A percentile compares a stretch with the other conserved stretches of the same genome.
phyloP scores from a whole-genome alignment of 1,140 invertebrate species.

The Drosophila tsacasi region DNA sequence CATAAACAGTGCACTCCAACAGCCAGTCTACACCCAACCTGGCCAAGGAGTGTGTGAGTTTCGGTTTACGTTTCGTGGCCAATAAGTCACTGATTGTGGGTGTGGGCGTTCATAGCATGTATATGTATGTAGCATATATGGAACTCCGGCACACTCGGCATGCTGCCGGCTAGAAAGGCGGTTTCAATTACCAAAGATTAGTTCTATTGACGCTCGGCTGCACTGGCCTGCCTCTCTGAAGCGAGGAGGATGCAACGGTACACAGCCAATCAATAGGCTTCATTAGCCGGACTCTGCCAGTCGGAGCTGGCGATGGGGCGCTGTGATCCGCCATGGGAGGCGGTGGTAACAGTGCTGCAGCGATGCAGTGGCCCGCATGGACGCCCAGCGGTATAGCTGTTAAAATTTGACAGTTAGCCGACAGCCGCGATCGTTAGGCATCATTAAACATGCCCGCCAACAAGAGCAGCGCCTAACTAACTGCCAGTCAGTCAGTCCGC shows the following conservation, averaged over 20 bases:
- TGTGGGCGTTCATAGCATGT: conserved; percentile 7
- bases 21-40: conserved; percentile 2
- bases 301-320: background rate
- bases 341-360: conserved; percentile 15
- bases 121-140: conserved; percentile 2
- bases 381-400: conserved; percentile 58
- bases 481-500: conserved; percentile 15
- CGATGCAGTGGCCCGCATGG: conserved; percentile 42
- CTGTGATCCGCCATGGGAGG: conserved; percentile 40
- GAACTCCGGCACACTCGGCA: conserved; percentile 26
- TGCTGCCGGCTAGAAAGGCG: conserved; percentile 57
- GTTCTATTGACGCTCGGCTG: conserved; percentile 51
- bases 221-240: conserved; percentile 7
- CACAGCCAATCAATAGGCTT: conserved; percentile 48
- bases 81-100: conserved; percentile 47
- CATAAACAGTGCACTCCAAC: conserved; percentile 43
- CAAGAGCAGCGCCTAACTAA: conserved; percentile 47
- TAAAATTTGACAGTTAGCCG: conserved; percentile 68
- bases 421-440: conserved; percentile 63
- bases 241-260: conserved; percentile 35
- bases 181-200: conserved; percentile 59
- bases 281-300: conserved; percentile 40
- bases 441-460: conserved; percentile 63
- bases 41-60: conserved; percentile 28
- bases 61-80: conserved; percentile 46